These are phyloP conservation scores for Lucinisca nassula DNA, from an alignment of 2,888 invertebrate genomes.

Conservation along the genomic window DNA sequence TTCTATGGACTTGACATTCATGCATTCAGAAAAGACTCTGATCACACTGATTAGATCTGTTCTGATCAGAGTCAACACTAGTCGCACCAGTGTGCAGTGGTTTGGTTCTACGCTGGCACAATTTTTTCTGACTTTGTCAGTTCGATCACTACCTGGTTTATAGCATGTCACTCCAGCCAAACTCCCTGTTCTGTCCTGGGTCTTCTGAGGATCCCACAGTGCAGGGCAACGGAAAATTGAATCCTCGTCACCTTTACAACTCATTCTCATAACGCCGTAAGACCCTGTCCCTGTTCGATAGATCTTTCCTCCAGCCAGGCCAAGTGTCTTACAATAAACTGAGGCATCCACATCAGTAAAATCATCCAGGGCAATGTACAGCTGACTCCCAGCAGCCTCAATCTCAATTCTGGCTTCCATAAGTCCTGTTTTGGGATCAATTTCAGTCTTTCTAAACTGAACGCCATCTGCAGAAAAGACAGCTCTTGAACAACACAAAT, in stretches of 20 bases:
- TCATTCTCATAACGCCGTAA: slow-evolving; percentile 90
- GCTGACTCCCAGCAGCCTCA: not conserved
- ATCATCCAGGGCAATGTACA: slow-evolving; percentile 89
- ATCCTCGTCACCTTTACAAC: slow-evolving; percentile 92
- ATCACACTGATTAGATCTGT: too few species aligned
- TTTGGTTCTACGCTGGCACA: too few species aligned
- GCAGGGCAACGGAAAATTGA: slow-evolving; percentile 90
- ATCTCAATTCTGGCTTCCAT: slow-evolving; percentile 44
- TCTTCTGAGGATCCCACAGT: slow-evolving; percentile 67
- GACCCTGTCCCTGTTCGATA: slow-evolving; percentile 46
- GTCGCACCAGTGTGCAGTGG: too few species aligned
- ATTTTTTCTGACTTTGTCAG: too few species aligned
- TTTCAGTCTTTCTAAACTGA: not conserved
- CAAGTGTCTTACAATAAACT: slow-evolving; percentile 87
- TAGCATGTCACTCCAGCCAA: slow-evolving; percentile 70
- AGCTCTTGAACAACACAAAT: too few species aligned
- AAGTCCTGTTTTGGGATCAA: slow-evolving; percentile 43
- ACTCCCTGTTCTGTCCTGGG: slow-evolving; percentile 28
- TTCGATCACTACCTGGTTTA: slow-evolving; percentile 73
- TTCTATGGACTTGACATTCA: too few species aligned
- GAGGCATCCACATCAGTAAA: slow-evolving; percentile 91
- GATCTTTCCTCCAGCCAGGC: slow-evolving; percentile 84
- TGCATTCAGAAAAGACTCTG: too few species aligned
- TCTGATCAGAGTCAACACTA: too few species aligned
- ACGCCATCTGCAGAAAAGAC: slow-evolving; percentile 4